Percentiles rank a stretch among this genome's conserved stretches.
These are phyloP conservation scores for Vultur gryphus DNA, from an alignment of 2,797 vertebrate genomes.

Conservation along the genomic window DNA sequence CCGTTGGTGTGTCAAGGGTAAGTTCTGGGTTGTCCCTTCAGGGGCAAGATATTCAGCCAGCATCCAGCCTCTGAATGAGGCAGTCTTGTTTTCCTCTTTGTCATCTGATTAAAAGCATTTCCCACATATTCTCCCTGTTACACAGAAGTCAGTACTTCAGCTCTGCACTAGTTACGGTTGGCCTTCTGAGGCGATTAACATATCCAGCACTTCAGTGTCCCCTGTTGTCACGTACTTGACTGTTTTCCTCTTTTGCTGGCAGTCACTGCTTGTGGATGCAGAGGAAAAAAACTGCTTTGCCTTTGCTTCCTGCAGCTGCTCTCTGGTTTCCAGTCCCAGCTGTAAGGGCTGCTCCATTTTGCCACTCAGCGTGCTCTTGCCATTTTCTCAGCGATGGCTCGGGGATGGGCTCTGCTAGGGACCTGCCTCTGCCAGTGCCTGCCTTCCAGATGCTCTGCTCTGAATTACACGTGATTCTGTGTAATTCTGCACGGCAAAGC, in stretches of 20 bases:
- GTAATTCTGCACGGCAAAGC: neutral
- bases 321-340: neutral
- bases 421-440: neutral
- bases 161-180: neutral
- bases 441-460: neutral
- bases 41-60: neutral
- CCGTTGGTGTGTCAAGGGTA: neutral
- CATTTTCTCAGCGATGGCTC: accelerated
- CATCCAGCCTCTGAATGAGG: neutral
- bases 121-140: neutral
- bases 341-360: neutral
- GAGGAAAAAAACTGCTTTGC: neutral
- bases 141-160: neutral
- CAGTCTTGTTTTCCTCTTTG: neutral
- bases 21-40: neutral
- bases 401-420: neutral
- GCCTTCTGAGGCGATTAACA: accelerated
- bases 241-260: neutral
- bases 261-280: neutral
- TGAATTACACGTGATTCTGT: neutral
- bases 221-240: neutral
- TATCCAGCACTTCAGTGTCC: neutral
- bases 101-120: neutral
- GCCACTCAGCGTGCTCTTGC: neutral
- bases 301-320: neutral